A percentile compares a stretch with the other conserved stretches of the same genome.
These are phyloP conservation scores for Prosapia bicincta DNA, from an alignment of 2,888 invertebrate species.

Conservation along the genomic window DNA sequence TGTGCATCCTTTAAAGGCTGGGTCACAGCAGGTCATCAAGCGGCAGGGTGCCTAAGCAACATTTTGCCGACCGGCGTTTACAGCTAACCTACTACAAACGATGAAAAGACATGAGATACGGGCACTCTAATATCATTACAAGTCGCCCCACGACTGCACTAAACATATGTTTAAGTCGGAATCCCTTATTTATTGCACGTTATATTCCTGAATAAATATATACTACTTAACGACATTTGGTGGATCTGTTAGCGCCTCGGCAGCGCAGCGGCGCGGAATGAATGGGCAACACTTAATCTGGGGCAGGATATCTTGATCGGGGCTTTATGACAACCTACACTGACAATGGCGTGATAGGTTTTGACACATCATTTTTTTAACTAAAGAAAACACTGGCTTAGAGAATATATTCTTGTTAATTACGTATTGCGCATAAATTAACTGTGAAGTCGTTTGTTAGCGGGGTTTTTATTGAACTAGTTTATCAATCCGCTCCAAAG, in stretches of 20 bases:
- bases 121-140: neutral
- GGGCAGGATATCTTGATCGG: neutral
- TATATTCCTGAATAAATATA: neutral
- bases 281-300: neutral
- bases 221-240: neutral
- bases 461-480: neutral
- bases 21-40: neutral
- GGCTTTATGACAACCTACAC: neutral
- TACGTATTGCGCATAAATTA: neutral
- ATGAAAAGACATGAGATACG: constrained; percentile 10
- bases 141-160: neutral
- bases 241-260: neutral
- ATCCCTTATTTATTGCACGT: neutral
- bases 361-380: neutral
- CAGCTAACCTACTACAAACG: neutral
- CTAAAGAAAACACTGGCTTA: neutral
- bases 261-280: too few species aligned
- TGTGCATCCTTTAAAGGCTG: neutral
- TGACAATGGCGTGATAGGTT: neutral
- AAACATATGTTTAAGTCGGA: constrained; percentile 11
- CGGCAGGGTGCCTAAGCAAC: neutral
- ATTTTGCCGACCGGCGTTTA: constrained; percentile 1
- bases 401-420: neutral
- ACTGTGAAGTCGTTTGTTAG: neutral
- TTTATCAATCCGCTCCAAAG: neutral